phyloP scores from a whole-genome alignment of 2,888 invertebrate species.

The Mesoligia furuncula region DNA sequence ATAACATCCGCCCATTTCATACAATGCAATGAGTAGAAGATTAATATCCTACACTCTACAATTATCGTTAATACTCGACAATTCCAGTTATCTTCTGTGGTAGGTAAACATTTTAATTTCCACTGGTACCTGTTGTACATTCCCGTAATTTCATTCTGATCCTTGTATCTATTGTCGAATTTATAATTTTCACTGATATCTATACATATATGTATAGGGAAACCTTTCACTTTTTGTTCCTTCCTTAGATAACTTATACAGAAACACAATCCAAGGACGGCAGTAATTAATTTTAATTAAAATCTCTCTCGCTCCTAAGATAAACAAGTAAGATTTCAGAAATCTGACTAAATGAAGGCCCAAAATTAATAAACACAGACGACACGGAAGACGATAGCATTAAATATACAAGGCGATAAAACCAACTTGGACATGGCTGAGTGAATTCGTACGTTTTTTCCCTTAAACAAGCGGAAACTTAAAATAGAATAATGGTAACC shows the following conservation, averaged over 20 bases:
- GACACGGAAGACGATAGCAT: conserved; percentile 59
- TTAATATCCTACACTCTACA: conserved; percentile 59
- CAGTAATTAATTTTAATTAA: conserved; percentile 28
- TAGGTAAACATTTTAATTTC: conserved; percentile 34
- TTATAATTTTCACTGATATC: conserved; percentile 12
- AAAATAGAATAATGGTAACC: conserved; percentile 57
- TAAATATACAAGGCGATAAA: conserved; percentile 54
- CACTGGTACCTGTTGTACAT: background rate
- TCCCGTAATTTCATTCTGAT: background rate
- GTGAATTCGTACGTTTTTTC: conserved; percentile 53
- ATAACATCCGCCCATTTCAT: conserved; percentile 72
- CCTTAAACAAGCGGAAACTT: conserved; percentile 59
- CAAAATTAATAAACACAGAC: conserved; percentile 42
- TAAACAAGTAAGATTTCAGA: conserved; percentile 36
- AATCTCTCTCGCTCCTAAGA: conserved; percentile 17
- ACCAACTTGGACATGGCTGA: conserved; percentile 54
- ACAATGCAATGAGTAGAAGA: conserved; percentile 59
- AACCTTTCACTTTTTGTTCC: background rate
- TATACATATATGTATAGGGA: background rate
- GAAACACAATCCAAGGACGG: background rate
- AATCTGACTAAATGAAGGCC: conserved; percentile 37
- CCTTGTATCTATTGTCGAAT: background rate
- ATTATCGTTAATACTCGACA: conserved; percentile 43
- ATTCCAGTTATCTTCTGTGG: conserved; percentile 38
- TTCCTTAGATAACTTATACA: background rate